Percentiles rank a stretch among this genome's conserved stretches.
Evolutionary conservation across 1,140 invertebrate species (phyloP).

Genomic region (Centruroides sculpturatus): DNA sequence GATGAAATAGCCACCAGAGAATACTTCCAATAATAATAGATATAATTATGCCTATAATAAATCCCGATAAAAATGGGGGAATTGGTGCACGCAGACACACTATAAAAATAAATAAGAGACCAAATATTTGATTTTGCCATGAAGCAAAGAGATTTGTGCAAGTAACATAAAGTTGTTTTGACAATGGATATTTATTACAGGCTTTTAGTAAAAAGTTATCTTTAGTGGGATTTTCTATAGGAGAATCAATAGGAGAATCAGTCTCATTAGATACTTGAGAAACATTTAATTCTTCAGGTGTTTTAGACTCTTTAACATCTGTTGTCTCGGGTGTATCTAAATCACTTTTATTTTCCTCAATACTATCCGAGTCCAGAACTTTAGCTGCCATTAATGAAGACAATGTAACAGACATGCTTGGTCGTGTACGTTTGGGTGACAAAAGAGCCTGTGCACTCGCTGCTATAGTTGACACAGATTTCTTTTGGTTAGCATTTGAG

Average conservation of each 20-base stretch:
- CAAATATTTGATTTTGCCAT: conserved; percentile 2
- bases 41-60: conserved; percentile 9
- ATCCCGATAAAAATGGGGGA: conserved; percentile 9
- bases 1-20: conserved; percentile 6
- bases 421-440: not conserved
- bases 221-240: not conserved
- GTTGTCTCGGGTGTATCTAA: not conserved
- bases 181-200: not conserved
- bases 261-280: not conserved
- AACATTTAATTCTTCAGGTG: not conserved
- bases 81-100: conserved; percentile 3
- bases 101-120: conserved; percentile 8
- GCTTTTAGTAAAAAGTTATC: not conserved
- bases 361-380: not conserved
- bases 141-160: not conserved
- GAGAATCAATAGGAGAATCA: not conserved
- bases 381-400: conserved; percentile 2
- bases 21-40: conserved; percentile 1
- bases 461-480: not conserved
- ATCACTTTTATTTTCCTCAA: not conserved
- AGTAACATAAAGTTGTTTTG: not conserved
- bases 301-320: not conserved
- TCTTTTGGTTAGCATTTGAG: not conserved
- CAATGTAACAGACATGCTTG: conserved; percentile 1
- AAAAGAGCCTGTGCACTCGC: not conserved